A percentile compares a stretch with the other conserved stretches of the same genome.
phyloP scores from a whole-genome alignment of 2,888 invertebrate species.

The Epinotia demarniana region DNA sequence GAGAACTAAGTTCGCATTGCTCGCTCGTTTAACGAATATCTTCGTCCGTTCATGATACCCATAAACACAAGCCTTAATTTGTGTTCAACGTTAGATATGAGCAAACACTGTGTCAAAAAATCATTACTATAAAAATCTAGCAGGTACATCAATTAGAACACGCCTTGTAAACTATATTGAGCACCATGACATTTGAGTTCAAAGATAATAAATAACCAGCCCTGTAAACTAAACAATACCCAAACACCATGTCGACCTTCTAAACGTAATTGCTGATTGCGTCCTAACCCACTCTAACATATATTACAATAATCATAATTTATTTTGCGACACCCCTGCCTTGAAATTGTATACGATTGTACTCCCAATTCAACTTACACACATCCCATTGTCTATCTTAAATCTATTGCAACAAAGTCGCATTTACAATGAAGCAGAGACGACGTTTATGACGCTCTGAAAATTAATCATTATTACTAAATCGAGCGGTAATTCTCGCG shows the following conservation, averaged over 20 bases:
- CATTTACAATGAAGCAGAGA: not conserved
- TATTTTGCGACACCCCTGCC: slow-evolving; percentile 26
- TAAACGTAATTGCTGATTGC: slow-evolving; percentile 27
- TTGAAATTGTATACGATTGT: slow-evolving; percentile 8
- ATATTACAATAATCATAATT: slow-evolving; percentile 35
- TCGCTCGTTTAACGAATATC: too few relatives aligned
- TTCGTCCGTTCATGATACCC: too few relatives aligned
- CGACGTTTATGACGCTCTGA: not conserved
- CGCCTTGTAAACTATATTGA: not conserved
- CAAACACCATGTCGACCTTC: slow-evolving; percentile 21
- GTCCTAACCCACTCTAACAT: slow-evolving; percentile 25
- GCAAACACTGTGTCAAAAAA: too few relatives aligned
- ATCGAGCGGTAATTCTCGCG: slow-evolving; percentile 2
- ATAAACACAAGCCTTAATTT: too few relatives aligned
- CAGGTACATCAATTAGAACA: too few relatives aligned
- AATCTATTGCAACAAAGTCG: not conserved
- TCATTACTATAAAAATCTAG: too few relatives aligned
- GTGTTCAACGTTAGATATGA: too few relatives aligned
- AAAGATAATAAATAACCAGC: slow-evolving; percentile 4
- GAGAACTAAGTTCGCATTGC: too few relatives aligned
- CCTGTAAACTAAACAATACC: slow-evolving; percentile 7
- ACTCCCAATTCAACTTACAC: not conserved
- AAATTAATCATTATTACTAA: slow-evolving; percentile 1
- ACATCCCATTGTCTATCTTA: not conserved
- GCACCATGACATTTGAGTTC: not conserved